Evolutionary conservation across 2,888 invertebrate genomes (phyloP), one percentile per base, ranked within the genome.

Genomic region (Julus scanicus): DNA sequence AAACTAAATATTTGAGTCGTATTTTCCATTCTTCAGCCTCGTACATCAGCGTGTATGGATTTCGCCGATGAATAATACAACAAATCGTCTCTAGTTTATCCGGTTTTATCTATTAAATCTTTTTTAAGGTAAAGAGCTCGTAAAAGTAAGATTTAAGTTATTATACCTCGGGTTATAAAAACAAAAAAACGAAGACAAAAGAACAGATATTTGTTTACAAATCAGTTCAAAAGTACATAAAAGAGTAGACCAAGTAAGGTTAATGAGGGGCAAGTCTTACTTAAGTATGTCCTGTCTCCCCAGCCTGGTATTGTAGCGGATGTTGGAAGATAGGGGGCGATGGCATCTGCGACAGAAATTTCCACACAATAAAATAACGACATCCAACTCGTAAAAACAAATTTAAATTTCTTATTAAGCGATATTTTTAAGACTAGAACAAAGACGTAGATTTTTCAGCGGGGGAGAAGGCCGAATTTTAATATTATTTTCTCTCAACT

Each of bases 361-460:
- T 85, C 85, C 85, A 85, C 85, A 85, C 85, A 85, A 85, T 85
- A 85, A 85, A 85, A 85, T 49, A 84, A 40, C 84, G 48, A 84
- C 84, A 40, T 84, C 48, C 44, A 85, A 44, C 80, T 85, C 85
- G 49, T 85, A 85, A 85, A 85, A 80, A 37, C 29, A 80, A 80
- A 85, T 85, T 85, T 85, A 85, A 85, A 85, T 85, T 85, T 85
- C 85, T 84, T 84, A 84, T 84, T 84, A 84, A 71, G 80, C 11
- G 11, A 80, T 80, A 80, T 37, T 80, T 37, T 80, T 80, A 80
- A 80, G 80, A 80, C 80, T 80, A 80, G 80, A 80, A 80, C 80
- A 80, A 80, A 80, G 80, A 80, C 80, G 29, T 80, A 9, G 80
- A 80, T 80, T 80, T 80, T 80, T 80, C 80, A 80, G 80, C 80